Conservation (phyloP, 2,113 vertebrate species). For the Nanorana parkeri region DNA sequence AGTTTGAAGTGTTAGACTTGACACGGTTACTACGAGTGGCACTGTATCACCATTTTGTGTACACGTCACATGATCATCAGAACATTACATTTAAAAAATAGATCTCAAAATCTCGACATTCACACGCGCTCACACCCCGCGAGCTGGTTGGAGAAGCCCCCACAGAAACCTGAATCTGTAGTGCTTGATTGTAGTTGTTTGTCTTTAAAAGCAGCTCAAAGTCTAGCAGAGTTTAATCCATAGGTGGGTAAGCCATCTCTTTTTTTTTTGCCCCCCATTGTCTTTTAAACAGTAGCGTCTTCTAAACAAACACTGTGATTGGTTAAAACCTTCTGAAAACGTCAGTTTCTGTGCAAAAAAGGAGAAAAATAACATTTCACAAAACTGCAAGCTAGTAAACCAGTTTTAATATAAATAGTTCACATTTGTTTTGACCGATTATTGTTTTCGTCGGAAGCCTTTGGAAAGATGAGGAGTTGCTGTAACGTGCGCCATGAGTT, state of each 20-base stretch:
- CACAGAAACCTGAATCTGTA: slow-evolving; percentile 77
- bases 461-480: slow-evolving; percentile 66
- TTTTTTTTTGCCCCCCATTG: not conserved
- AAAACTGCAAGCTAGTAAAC: slow-evolving; percentile 84
- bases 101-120: slow-evolving; percentile 80
- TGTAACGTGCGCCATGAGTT: slow-evolving; percentile 68
- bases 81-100: slow-evolving; percentile 91
- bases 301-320: slow-evolving; percentile 83
- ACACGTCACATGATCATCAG: slow-evolving; percentile 95
- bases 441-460: slow-evolving; percentile 72
- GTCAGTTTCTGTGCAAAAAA: slow-evolving; percentile 79
- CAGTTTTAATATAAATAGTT: slow-evolving; percentile 85
- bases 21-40: slow-evolving; percentile 96
- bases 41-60: slow-evolving; percentile 94
- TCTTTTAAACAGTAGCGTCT: slow-evolving; percentile 73
- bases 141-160: slow-evolving; percentile 76
- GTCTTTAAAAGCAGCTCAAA: slow-evolving; percentile 82
- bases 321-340: slow-evolving; percentile 84
- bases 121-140: slow-evolving; percentile 63
- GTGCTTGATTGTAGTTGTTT: slow-evolving; percentile 84
- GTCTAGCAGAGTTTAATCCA: slow-evolving; percentile 74
- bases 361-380: slow-evolving; percentile 69
- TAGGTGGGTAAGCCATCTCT: slow-evolving; percentile 69
- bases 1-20: slow-evolving; percentile 79
- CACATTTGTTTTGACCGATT: slow-evolving; percentile 76